Conservation (phyloP, 30 jellyfish, hydroid and myxozoan genomes). For the Phacellophora camtschatica region DNA sequence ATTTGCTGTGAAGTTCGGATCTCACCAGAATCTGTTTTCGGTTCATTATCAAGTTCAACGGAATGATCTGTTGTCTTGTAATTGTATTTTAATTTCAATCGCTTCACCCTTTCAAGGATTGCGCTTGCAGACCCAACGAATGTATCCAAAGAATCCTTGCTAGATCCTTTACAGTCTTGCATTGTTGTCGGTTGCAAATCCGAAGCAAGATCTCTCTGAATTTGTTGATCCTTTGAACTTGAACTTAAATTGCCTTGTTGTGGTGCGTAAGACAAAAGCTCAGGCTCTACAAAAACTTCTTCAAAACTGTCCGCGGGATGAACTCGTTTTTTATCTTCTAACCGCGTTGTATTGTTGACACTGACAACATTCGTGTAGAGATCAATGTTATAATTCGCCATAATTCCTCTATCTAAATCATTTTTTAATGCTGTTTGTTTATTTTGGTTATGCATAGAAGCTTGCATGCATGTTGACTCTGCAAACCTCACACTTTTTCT, state of each 20-base stretch:
- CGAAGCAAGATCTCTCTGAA: neutral
- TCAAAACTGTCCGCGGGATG: conserved; percentile 30
- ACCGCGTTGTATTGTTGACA: neutral
- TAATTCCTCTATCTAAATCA: neutral
- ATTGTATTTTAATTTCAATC: conserved; percentile 39
- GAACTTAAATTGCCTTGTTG: neutral
- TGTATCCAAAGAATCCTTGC: conserved; percentile 15
- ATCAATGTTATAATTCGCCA: neutral
- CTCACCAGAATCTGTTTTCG: neutral
- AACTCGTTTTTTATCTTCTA: neutral
- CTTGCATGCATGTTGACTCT: neutral
- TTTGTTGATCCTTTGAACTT: neutral
- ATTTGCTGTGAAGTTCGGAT: neutral
- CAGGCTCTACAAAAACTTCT: conserved; percentile 45
- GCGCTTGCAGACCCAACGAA: conserved; percentile 70
- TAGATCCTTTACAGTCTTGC: neutral
- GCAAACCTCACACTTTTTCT: neutral
- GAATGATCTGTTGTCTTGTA: neutral
- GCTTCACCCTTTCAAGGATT: conserved; percentile 51
- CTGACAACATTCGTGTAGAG: neutral
- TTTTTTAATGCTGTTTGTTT: neutral
- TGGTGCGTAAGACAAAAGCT: conserved; percentile 20
- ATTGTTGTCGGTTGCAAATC: neutral
- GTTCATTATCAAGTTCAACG: neutral
- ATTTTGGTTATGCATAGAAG: neutral